Base-by-base conservation (phyloP, 2,888 invertebrate species). In the Cheiracanthium punctorium region DNA sequence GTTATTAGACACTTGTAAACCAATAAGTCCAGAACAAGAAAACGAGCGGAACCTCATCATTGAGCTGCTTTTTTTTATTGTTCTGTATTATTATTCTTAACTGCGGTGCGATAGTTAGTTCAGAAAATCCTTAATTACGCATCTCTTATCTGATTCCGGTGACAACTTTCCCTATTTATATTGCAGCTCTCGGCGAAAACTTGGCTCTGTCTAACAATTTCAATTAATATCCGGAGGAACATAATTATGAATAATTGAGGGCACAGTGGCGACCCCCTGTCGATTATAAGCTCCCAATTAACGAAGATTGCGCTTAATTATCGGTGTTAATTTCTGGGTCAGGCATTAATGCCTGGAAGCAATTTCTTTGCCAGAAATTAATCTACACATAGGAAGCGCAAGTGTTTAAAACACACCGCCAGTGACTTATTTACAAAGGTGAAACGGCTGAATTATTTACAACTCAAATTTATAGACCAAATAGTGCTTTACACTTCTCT, bases 141-240 rank as follows among this genome's bases (percentile, higher is more conserved):
- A 37, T 37, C 37, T 37, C 37, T 37, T 37, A 37, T 37, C 37
- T 37, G 37, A 37, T 37, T 37, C 10, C 37, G 7, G 43, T 48
- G 43, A 48, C 43, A 48, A 48, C 17, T 48, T 17, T 37, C n/a
- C 10, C 58, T 58, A 58, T 58, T 58, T 58, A 58, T 58, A 58
- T 24, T 48, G 1, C 20, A 58, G 58, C 24, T n/a, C 1, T 7
- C 24, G 24, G 58, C 58, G 58, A 58, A 58, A 24, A 58, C 24
- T 58, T 58, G 17, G 43, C 43, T 1, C 58, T 20, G 58, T 17
- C 58, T 24, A 58, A 58, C 58, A 58, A 24, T 58, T 58, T 24
- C 17, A 58, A 58, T 24, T 58, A 58, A 58, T 58, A 58, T 58
- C 24, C 58, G 12, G 17, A 58, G 17, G 17, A 58, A 24, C 24